Conservation (phyloP, 2,113 vertebrate species). For the Cynoglossus semilaevis region DNA sequence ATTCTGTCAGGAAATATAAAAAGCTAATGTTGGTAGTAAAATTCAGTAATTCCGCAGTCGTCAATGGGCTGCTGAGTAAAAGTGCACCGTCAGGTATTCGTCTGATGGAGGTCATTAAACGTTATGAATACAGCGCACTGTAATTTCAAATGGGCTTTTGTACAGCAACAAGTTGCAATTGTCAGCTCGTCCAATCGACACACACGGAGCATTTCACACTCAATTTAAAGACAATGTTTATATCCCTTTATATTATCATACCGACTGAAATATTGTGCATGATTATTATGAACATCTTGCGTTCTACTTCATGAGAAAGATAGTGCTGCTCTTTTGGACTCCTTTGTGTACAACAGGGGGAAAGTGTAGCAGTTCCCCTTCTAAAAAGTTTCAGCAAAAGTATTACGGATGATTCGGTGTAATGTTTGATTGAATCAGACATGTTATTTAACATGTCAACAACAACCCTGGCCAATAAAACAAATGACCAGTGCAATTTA, state of each 20-base stretch:
- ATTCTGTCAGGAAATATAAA: slow-evolving; percentile 2
- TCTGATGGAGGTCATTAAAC: neutral
- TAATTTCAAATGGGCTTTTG: too few species aligned
- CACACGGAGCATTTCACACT: too few species aligned
- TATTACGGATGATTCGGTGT: slow-evolving; percentile 34
- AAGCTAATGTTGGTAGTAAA: neutral
- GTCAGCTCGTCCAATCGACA: neutral
- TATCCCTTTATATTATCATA: neutral
- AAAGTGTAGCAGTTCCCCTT: slow-evolving; percentile 4
- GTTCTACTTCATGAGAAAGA: neutral
- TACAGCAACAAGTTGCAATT: too few species aligned
- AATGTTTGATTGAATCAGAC: slow-evolving; percentile 53
- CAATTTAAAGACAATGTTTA: too few species aligned
- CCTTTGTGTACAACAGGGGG: neutral
- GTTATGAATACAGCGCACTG: too few species aligned
- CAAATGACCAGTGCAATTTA: slow-evolving; percentile 55
- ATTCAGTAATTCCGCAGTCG: neutral
- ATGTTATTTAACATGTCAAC: slow-evolving; percentile 57
- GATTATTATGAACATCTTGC: neutral
- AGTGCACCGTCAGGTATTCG: neutral
- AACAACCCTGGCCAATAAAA: slow-evolving; percentile 68
- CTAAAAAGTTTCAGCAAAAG: slow-evolving; percentile 30
- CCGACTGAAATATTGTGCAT: neutral
- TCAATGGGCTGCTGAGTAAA: neutral
- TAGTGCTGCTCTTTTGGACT: neutral